A percentile compares a stretch with the other conserved stretches of the same genome.
phyloP scores from a whole-genome alignment of 2,888 invertebrate species.

The Ecliptopera silaceata region DNA sequence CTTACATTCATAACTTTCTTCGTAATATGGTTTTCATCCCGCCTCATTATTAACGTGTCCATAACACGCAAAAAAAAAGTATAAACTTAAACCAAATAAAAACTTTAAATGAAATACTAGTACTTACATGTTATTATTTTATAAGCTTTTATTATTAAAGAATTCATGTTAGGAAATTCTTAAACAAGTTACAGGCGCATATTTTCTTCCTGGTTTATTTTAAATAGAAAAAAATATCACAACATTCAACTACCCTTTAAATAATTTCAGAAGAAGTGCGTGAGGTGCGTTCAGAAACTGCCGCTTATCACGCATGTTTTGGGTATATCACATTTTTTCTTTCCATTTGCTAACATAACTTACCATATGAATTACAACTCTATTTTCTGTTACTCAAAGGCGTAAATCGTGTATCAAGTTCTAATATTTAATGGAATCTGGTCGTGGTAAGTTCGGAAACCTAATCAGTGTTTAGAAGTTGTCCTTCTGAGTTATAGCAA shows the following conservation, averaged over 20 bases:
- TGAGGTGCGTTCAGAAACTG: conserved; percentile 69
- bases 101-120: no score
- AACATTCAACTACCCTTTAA: conserved; percentile 76
- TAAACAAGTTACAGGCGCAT: conserved; percentile 17
- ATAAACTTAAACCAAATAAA: no score
- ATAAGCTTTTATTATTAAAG: not conserved
- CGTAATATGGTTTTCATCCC: no score
- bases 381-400: conserved; percentile 37
- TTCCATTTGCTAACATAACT: conserved; percentile 37
- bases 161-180: not conserved
- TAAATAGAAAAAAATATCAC: conserved; percentile 60
- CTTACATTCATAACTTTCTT: no score
- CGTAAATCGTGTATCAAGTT: conserved; percentile 1
- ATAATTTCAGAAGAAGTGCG: conserved; percentile 78
- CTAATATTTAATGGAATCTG: conserved; percentile 34
- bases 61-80: no score
- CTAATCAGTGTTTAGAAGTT: conserved; percentile 70
- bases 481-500: conserved; percentile 66
- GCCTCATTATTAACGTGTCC: no score
- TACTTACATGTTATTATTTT: no score
- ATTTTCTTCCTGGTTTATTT: conserved; percentile 45
- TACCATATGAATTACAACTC: conserved; percentile 37
- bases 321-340: conserved; percentile 48
- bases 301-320: conserved; percentile 64
- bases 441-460: conserved; percentile 48